A percentile compares a stretch with the other conserved stretches of the same genome.
Conservation (phyloP, 2,888 invertebrate species). For the Thymelicus lineola region DNA sequence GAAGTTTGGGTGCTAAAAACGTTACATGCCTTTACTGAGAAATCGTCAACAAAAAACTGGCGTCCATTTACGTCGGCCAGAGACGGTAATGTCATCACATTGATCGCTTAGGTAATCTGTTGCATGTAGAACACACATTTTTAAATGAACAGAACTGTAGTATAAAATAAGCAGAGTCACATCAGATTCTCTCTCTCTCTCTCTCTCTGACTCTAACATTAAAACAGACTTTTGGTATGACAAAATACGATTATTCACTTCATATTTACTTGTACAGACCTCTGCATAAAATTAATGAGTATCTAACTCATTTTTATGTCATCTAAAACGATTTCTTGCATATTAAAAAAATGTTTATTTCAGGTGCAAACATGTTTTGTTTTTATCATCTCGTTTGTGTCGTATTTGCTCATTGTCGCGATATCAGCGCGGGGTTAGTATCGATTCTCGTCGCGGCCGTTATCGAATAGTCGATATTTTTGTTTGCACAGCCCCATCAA, state of each 20-base stretch:
- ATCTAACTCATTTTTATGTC: not conserved
- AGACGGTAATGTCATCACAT: conserved; percentile 25
- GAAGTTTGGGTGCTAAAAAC: conserved; percentile 41
- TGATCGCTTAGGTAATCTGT: conserved; percentile 26
- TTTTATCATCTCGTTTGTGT: conserved; percentile 59
- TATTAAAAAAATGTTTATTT: conserved; percentile 35
- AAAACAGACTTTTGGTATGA: no score
- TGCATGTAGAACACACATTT: not conserved
- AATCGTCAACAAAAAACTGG: conserved; percentile 39
- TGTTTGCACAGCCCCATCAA: conserved; percentile 78
- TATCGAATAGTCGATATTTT: conserved; percentile 81
- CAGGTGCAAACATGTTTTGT: conserved; percentile 52
- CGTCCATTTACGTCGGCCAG: conserved; percentile 22
- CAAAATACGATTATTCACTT: no score
- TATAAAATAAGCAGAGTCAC: no score
- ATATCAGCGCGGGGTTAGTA: conserved; percentile 68
- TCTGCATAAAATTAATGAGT: no score
- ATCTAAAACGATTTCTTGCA: not conserved
- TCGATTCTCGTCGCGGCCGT: conserved; percentile 66
- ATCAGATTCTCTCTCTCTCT: no score
- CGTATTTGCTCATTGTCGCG: conserved; percentile 65
- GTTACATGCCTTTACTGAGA: conserved; percentile 56
- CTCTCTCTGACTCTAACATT: no score
- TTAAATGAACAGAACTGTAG: no score
- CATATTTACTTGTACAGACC: no score